Evolutionary conservation across 2,797 vertebrate species (phyloP), one percentile per base, ranked within the genome.

Genomic region (Spinus pinus): DNA sequence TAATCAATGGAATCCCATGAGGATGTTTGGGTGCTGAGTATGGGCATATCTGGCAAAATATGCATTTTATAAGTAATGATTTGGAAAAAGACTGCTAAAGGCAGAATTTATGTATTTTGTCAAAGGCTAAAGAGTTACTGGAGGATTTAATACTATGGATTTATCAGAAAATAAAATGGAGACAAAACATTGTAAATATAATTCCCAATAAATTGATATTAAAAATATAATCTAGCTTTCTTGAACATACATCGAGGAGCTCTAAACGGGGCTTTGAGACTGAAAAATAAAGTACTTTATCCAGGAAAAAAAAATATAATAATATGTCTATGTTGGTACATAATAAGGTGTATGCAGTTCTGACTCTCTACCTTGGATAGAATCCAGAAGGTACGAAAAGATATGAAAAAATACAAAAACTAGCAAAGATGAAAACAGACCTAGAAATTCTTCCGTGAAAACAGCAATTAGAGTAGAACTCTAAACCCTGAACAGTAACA

Each of bases 231-330:
- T 30, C 30, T 2, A 44, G 0, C 13, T 83, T 75, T 35, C 49
- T 16, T n/a, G 25, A 71, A 31, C 1, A 49, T 5, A 7, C 4
- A 62, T 8, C 11, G 2, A 66, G 7, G 4, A 56, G 6, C 31
- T 33, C 33, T 79, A 31, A 70, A 61, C 19, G 33, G 10, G 14
- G 1, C 4, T 77, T 77, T 77, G 15, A 0, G 0, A 51, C 13
- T 33, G 44, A 84, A 72, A 64, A 41, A 22, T 42, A 65, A 24
- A 25, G 4, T 0, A 41, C 8, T 30, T 74, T 74, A 51, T 47
- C 31, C 47, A 74, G 14, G 6, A 8, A 46, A 53, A 67, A 67
- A 67, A 44, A 53, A 17, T 10, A 35, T 35, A 47, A 19, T 10
- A 58, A 66, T 18, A 35, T 21, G 14, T 24, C 33, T 53, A 9